Evolutionary conservation across 2,888 invertebrate species (phyloP).

Genomic region (Rapana venosa): DNA sequence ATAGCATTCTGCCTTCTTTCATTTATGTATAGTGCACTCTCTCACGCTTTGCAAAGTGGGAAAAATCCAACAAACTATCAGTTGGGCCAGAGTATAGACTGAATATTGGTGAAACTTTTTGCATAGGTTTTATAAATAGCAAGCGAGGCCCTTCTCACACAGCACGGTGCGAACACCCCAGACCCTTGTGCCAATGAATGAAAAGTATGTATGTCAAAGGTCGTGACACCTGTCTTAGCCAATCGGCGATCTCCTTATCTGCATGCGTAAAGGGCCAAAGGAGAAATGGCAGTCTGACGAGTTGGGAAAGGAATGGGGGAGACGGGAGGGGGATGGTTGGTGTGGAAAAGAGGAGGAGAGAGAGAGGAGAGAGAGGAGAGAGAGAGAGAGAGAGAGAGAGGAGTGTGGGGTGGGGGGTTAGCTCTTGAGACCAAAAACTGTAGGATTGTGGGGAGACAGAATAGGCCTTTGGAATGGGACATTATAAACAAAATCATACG

Average conservation of each 20-base stretch:
- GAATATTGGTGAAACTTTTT: not conserved
- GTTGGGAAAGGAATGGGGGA: not conserved
- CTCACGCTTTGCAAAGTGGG: not conserved
- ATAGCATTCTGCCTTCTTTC: not conserved
- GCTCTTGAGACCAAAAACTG: too few species aligned
- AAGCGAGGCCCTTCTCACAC: not conserved
- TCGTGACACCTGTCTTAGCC: not conserved
- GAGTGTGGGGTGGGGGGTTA: too few species aligned
- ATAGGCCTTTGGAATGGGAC: too few species aligned
- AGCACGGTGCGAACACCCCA: not conserved
- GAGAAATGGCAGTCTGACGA: not conserved
- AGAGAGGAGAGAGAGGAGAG: too few species aligned
- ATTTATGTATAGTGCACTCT: not conserved
- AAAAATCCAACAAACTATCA: not conserved
- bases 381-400: too few species aligned
- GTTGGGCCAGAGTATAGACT: not conserved
- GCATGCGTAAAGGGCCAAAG: not conserved
- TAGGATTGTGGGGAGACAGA: too few species aligned
- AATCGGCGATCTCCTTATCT: not conserved
- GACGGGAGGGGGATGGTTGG: not conserved
- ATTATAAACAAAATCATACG: too few species aligned
- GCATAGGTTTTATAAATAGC: not conserved
- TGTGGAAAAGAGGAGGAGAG: too few species aligned
- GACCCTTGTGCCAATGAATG: not conserved
- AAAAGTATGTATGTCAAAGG: not conserved